Evolutionary conservation across 2,888 invertebrate genomes (phyloP), one percentile per base, ranked within the genome.

Genomic region (Volucella inanis): DNA sequence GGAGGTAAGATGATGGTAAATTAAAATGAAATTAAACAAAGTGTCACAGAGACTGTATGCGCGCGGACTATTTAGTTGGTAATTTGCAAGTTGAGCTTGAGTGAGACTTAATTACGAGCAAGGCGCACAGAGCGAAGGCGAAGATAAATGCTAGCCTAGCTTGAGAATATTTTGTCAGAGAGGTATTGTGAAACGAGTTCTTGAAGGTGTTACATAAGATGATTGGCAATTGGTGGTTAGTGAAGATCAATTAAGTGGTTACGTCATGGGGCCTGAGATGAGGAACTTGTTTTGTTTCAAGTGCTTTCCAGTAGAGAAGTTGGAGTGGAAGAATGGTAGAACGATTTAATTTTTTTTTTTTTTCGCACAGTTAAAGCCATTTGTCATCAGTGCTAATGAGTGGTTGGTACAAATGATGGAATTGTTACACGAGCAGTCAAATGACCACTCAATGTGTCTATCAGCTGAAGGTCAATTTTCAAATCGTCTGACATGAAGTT

Each of bases 201-300:
- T 41, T 41, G 41, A 15, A 31, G 9, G 50, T 31, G 65, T 75
- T 75, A 59, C 57, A 59, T 67, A 67, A 75, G 49, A 8, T 31
- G 11, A 38, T 1, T 41, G 6, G 14, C 31, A 15, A 59, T 59
- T 31, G 8, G 38, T 31, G 43, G 10, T 31, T 54, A 22, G 18
- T 14, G 75, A 75, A 59, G 75, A 57, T 67, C 75, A 67, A 50
- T 75, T 75, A 75, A 67, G 50, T 75, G 75, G 75, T 75, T 75
- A 67, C 67, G 75, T 75, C 75, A 75, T 14, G 41, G 14, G 50
- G 43, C 31, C 52, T 71, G 18, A 10, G 47, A 50, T 3, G 41
- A 59, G 49, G 41, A 55, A 75, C 75, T 47, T 43, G 75, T 75
- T 75, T 65, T 15, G 22, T 14, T 22, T 39, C 38, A 54, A 52